Evolutionary conservation across 2,797 vertebrate species (phyloP).

Genomic region (Tokudaia muenninki): DNA sequence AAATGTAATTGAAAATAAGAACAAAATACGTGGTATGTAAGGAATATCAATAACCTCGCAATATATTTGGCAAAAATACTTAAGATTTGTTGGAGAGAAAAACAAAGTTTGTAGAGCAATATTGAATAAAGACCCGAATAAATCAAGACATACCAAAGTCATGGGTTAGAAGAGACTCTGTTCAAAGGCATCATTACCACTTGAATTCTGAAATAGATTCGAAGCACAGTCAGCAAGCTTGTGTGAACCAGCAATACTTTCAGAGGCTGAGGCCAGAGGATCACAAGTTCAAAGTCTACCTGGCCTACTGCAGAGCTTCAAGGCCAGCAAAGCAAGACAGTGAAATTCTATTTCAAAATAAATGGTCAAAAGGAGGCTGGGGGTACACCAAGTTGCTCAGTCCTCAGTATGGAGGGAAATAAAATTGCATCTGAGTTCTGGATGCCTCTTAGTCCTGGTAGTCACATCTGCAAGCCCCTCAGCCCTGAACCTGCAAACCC

Average conservation of each 20-base stretch:
- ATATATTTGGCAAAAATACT: constrained; percentile 20
- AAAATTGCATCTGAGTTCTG: neutral
- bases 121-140: constrained; percentile 34
- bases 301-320: neutral
- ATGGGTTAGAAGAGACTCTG: constrained; percentile 1
- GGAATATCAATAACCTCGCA: constrained; percentile 37
- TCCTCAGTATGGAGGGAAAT: neutral
- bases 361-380: neutral
- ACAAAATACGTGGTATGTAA: constrained; percentile 19
- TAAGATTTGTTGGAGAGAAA: constrained; percentile 33
- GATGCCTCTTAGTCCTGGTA: neutral
- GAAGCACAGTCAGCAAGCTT: neutral
- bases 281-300: neutral
- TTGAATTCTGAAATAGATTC: neutral
- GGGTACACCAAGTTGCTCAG: neutral
- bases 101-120: constrained; percentile 15
- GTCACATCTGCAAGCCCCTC: neutral
- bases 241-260: neutral
- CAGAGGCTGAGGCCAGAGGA: neutral
- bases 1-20: constrained; percentile 19
- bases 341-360: neutral
- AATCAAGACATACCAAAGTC: constrained; percentile 5
- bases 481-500: neutral
- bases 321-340: neutral
- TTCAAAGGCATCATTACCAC: neutral